Conservation (phyloP, 2,113 vertebrate genomes). For the Marcusenius ussheri region DNA sequence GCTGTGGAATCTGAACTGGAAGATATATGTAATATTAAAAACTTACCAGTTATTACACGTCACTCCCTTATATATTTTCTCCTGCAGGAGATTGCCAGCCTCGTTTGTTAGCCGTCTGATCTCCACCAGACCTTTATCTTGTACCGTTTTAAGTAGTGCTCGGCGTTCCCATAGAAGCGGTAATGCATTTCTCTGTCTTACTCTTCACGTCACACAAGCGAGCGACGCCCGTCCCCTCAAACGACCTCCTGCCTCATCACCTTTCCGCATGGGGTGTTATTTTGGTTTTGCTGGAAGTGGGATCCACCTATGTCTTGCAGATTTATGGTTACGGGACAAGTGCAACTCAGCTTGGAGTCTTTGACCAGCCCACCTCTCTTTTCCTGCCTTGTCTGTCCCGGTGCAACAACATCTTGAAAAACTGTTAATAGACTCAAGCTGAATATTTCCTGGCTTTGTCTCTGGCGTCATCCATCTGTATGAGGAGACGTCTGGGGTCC, state of each 20-base stretch:
- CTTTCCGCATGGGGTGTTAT: not conserved
- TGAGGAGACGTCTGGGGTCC: constrained; percentile 24
- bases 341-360: constrained; percentile 49
- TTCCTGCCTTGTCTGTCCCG: constrained; percentile 39
- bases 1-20: not conserved
- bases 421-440: constrained; percentile 39
- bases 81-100: not conserved
- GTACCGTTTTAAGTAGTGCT: not conserved
- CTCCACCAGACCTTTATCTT: not conserved
- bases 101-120: not conserved
- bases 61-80: not conserved
- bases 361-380: constrained; percentile 36
- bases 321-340: constrained; percentile 11
- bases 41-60: not conserved
- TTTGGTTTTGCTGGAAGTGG: not conserved
- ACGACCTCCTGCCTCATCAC: not conserved
- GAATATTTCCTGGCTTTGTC: constrained; percentile 57
- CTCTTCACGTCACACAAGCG: not conserved
- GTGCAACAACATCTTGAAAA: constrained; percentile 44
- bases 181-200: not conserved
- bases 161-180: not conserved
- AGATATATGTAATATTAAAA: not conserved
- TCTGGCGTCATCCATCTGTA: constrained; percentile 26
- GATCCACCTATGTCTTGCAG: constrained; percentile 23
- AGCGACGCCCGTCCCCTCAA: not conserved